Conservation (phyloP, 2,113 vertebrate genomes). For the Pelobates fuscus region DNA sequence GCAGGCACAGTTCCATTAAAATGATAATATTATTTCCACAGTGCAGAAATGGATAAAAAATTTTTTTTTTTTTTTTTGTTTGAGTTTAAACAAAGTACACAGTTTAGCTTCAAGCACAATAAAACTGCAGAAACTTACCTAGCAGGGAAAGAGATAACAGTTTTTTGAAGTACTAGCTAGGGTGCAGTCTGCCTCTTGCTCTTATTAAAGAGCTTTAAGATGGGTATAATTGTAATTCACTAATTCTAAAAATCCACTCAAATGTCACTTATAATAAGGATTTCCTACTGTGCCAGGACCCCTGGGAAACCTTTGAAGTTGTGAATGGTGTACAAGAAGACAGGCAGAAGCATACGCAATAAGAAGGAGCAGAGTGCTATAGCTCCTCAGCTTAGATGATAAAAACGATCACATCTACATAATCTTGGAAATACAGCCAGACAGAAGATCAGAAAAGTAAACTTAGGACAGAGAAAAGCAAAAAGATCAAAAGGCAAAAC, state of each 20-base stretch:
- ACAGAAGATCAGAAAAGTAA: conserved; percentile 63
- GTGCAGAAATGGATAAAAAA: not conserved
- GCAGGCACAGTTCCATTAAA: not conserved
- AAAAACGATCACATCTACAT: conserved; percentile 65
- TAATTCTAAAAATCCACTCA: conserved; percentile 80
- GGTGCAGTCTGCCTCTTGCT: conserved; percentile 63
- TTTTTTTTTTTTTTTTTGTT: conserved; percentile 18
- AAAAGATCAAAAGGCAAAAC: conserved; percentile 61
- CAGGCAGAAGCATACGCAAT: conserved; percentile 62
- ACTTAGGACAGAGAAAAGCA: conserved; percentile 50
- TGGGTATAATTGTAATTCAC: conserved; percentile 79
- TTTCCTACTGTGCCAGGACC: conserved; percentile 74
- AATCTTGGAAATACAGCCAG: conserved; percentile 64
- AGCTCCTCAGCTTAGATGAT: conserved; percentile 64
- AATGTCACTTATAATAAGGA: conserved; percentile 80
- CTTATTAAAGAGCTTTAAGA: conserved; percentile 76
- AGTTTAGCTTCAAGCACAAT: conserved; percentile 30
- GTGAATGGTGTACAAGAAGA: conserved; percentile 64
- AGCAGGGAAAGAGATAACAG: conserved; percentile 60
- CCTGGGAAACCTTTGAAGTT: conserved; percentile 75
- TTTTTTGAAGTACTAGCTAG: conserved; percentile 61
- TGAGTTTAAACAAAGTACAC: conserved; percentile 2
- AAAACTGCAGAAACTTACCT: conserved; percentile 32
- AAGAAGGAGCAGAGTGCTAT: conserved; percentile 63
- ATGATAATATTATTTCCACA: not conserved